A percentile compares a stretch with the other conserved stretches of the same genome.
These are phyloP conservation scores for Catostomus latipinnis DNA, from an alignment of 2,797 vertebrate species.

Conservation along the genomic window DNA sequence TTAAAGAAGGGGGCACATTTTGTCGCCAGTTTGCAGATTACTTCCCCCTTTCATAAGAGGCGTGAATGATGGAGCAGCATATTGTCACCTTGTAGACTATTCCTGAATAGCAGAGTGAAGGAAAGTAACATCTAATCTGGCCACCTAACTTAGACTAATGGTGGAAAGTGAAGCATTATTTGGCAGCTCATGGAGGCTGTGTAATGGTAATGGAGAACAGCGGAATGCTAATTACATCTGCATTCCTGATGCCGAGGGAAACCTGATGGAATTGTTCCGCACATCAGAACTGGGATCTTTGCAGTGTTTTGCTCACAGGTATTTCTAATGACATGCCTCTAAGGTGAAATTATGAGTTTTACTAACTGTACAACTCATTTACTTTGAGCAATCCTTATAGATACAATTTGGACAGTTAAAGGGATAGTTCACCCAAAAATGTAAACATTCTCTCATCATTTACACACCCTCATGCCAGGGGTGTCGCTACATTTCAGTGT, in stretches of 20 bases:
- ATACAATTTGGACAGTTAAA: no score
- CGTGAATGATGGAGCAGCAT: background rate
- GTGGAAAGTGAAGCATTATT: constrained; percentile 44
- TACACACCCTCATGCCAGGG: no score
- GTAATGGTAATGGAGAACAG: constrained; percentile 53
- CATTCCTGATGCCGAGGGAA: constrained; percentile 58
- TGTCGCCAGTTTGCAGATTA: constrained; percentile 24
- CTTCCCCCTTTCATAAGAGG: constrained; percentile 19
- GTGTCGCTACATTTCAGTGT: no score
- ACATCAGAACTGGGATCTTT: constrained; percentile 24
- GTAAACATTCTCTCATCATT: no score
- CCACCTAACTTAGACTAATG: constrained; percentile 18
- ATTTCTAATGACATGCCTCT: background rate
- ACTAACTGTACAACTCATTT: no score
- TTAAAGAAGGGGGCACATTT: constrained; percentile 24
- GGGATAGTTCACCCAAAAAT: no score
- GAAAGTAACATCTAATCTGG: constrained; percentile 16
- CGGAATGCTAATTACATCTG: constrained; percentile 54
- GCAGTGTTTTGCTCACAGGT: constrained; percentile 2
- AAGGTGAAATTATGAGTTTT: no score
- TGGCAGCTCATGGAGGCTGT: constrained; percentile 33
- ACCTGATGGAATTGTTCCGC: constrained; percentile 75
- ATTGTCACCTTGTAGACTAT: constrained; percentile 42
- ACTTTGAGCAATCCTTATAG: no score
- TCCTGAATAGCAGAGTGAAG: constrained; percentile 24